Evolutionary conservation across 2,888 invertebrate species (phyloP).

Genomic region (Mycalesis mineus): DNA sequence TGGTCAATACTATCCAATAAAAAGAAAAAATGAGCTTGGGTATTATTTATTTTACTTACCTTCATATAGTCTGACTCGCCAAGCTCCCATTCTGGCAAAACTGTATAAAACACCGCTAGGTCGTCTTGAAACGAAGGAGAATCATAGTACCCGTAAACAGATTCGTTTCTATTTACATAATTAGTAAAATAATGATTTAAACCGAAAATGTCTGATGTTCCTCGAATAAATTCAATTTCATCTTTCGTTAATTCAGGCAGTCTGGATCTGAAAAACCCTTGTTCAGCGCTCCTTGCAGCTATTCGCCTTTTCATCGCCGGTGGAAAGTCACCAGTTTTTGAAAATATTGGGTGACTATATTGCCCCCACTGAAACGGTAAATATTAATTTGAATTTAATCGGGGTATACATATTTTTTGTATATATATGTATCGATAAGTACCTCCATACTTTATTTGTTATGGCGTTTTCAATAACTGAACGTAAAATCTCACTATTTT

Average conservation of each 20-base stretch:
- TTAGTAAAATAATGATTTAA: slow-evolving; percentile 82
- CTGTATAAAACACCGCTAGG: slow-evolving; percentile 28
- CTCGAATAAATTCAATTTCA: slow-evolving; percentile 78
- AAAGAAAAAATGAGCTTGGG: too few species aligned
- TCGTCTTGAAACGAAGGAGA: slow-evolving; percentile 42
- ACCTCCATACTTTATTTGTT: too few species aligned
- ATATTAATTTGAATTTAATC: too few species aligned
- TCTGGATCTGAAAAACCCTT: slow-evolving; percentile 76
- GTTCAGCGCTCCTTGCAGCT: slow-evolving; percentile 70
- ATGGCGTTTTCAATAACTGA: too few species aligned
- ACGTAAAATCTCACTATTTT: too few species aligned
- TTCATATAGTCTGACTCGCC: slow-evolving; percentile 25
- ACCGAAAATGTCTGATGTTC: slow-evolving; percentile 82
- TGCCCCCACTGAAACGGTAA: slow-evolving; percentile 15
- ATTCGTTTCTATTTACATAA: slow-evolving; percentile 50
- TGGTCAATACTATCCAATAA: too few species aligned
- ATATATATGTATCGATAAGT: too few species aligned
- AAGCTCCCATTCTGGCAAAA: slow-evolving; percentile 30
- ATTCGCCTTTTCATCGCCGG: slow-evolving; percentile 76
- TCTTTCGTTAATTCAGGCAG: slow-evolving; percentile 76
- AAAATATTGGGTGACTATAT: slow-evolving; percentile 30
- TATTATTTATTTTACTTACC: slow-evolving; percentile 16
- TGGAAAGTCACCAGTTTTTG: slow-evolving; percentile 79
- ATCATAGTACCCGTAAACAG: slow-evolving; percentile 29
- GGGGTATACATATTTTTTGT: too few species aligned